Evolutionary conservation across 2,888 invertebrate species (phyloP), one percentile per base, ranked within the genome.

Genomic region (Acrocyrtus sp.): DNA sequence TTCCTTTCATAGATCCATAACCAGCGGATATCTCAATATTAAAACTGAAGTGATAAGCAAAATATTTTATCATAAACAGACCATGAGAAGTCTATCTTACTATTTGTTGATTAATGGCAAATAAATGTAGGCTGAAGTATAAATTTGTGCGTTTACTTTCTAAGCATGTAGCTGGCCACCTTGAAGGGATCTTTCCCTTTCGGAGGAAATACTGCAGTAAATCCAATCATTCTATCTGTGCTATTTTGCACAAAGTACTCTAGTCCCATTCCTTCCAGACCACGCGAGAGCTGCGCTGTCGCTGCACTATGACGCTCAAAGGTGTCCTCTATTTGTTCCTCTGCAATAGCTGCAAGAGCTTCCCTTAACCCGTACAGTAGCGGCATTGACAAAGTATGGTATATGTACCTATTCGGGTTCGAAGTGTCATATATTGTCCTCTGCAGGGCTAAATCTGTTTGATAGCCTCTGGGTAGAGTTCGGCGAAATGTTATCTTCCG

Each of bases 301-400:
- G 90, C 90, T 8, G 85, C 84, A 8, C 87, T 85, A 83, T 96
- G 95, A 2, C 92, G 88, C 1, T 86, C 85, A 88, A 93, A 92
- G 10, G 88, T 87, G 3, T 86, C 86, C 66, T 88, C 88, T 10
- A 94, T 85, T 0, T 91, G 92, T 85, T 92, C 91, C 65, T 90
- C 89, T 22, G 88, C 88, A 2, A 94, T 84, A 78, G 90, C 87
- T 1, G 91, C 88, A 24, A 96, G 85, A 6, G 91, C 92, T 83
- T 92, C 91, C 2, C 95, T 88, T 4, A 96, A 84, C 0, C 91
- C 93, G 85, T 92, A 95, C 0, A 95, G 82, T 51, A 92, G 84
- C 1, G 91, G 92, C 0, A 94, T 88, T 12, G 91, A 91, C 8
- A 48, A 39, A n/a, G 62, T 51, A 10, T 56, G 56, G 5, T 45